Base-by-base conservation (phyloP, 2,888 invertebrate genomes). In the Tetramorium bicarinatum region DNA sequence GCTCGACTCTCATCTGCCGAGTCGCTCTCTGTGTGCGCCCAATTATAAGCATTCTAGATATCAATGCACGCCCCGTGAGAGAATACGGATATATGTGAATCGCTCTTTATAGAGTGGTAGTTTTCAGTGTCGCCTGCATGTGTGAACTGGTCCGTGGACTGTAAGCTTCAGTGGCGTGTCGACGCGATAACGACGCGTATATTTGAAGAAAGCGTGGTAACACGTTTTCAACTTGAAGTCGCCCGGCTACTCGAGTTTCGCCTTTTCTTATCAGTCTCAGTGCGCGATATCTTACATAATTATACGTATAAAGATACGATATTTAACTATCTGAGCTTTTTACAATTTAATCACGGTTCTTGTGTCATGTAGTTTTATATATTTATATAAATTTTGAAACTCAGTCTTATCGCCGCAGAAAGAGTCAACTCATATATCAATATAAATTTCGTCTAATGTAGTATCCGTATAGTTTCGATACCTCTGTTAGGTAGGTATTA, bases 21-120 rank as follows among this genome's bases (percentile, higher is more conserved):
- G 25, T 76, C 64, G 52, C 29, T 59, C 54, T 64, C 49, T 54
- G 71, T 11, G 34, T 64, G 64, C 72, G 72, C 54, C 80, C 87
- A 88, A 84, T 88, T 86, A 86, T 82, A 86, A 83, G 79, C 79
- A 59, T 41, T 82, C 52, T 62, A 61, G 84, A 52, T 71, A 88
- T 82, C 85, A 84, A 79, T 86, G 52, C 56, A 41, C 54, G 66
- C 38, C 44, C 66, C 49, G 74, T 34, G 41, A 64, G 75, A 82
- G 59, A 41, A 25, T n/a, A 47, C 11, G 72, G 13, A 44, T 34
- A 67, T 74, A 47, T 8, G 77, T 44, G 71, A 69, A 79, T 79
- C 54, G 62, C n/a, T 29, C 15, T 59, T 7, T 25, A 44, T 34
- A 29, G 29, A 77, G n/a, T 8, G 13, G 21, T 11, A 3, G 6